Percentiles rank a stretch among this genome's conserved stretches.
These are phyloP conservation scores for Porites rus DNA, from an alignment of 92 coral and sea anemone species.

Conservation along the genomic window DNA sequence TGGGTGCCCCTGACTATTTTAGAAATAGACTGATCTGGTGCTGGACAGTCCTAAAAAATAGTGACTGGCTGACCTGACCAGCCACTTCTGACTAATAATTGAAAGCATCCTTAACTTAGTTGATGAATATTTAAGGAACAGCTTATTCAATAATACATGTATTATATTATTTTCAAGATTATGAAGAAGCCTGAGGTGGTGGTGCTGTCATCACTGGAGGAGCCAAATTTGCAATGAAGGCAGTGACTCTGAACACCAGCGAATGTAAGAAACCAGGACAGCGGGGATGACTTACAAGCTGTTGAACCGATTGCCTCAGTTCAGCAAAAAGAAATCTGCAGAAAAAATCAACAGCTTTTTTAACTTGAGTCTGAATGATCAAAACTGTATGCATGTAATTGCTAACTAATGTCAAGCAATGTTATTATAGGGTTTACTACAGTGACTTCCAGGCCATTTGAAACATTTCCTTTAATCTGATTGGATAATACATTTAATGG, in stretches of 20 bases:
- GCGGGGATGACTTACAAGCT: slow-evolving; percentile 83
- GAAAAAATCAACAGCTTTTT: not conserved
- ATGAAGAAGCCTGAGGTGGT: slow-evolving; percentile 45
- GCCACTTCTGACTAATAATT: not conserved
- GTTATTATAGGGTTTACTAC: no score
- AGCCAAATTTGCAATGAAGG: slow-evolving; percentile 86
- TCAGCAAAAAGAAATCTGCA: slow-evolving; percentile 88
- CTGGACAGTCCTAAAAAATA: no score
- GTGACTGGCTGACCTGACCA: no score
- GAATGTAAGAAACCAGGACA: slow-evolving; percentile 83
- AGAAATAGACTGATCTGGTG: no score
- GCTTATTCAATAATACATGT: no score
- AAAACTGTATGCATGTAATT: no score
- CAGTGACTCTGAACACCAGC: slow-evolving; percentile 69
- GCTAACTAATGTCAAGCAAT: no score
- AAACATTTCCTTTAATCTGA: no score
- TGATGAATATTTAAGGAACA: not conserved
- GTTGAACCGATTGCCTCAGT: slow-evolving; percentile 76
- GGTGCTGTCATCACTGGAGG: slow-evolving; percentile 67
- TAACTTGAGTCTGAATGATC: no score
- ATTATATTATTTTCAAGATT: not conserved
- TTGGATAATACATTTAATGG: no score
- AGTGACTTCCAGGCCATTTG: no score
- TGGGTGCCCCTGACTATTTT: no score
- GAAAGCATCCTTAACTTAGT: not conserved